Base-by-base conservation (phyloP, 2,797 vertebrate genomes). In the Anableps anableps region DNA sequence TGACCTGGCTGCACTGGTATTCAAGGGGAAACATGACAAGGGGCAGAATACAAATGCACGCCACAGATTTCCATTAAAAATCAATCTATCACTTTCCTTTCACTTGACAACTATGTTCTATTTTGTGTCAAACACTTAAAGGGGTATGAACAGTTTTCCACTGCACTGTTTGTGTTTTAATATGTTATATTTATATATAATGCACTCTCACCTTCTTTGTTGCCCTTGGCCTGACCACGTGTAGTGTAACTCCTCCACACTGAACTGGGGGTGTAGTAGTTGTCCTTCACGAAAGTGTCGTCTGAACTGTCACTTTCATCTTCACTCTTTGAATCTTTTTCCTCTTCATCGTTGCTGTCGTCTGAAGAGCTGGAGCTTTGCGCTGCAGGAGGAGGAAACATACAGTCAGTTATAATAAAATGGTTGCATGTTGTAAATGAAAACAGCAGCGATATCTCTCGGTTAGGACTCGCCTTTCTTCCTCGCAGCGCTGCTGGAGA, bases 211-310 rank as follows among this genome's bases (percentile, higher is more conserved):
- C 96, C 96, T 86, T 99, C 97, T 82, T 97, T 97, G 91, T 97
- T 96, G 86, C 97, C 98, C 60, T 98, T 97, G 5, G 96, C 97
- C 89, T 99, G 98, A 11, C 98, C 95, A 0, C 98, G 97, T 0
- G 98, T 99, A 64, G 98, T 98, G 75, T 99, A 99, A 91, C 98
- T 98, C 81, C 98, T 97, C 97, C 97, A 98, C 74, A 99, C 98
- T 0, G 97, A 97, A 93, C 97, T 97, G 66, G 96, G 92, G 91
- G 91, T 96, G 92, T 94, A 97, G 93, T 95, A 97, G 47, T 97
- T 97, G 0, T 99, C 97, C 88, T 98, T 99, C 77, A 97, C 96
- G 90, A 99, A 99, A 4, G 98, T 99, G 88, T 99, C 97, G 0
- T 99, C 98, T 0, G 98, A 99, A 86, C 97, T 98, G 91, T 99